Conservation (phyloP, 1,140 invertebrate species). For the Aphelenchoides avenae region DNA sequence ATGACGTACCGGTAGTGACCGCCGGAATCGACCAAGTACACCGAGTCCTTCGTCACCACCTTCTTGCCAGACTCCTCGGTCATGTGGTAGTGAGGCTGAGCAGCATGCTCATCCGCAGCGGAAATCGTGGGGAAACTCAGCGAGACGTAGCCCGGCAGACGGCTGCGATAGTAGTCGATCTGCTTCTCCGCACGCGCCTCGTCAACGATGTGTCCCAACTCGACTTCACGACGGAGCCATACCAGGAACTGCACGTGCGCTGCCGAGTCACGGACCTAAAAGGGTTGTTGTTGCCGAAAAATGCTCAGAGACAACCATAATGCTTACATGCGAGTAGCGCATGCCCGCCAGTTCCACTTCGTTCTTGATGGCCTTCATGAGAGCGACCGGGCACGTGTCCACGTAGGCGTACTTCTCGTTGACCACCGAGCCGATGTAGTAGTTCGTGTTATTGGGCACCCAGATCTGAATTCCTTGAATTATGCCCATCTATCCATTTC, state of each 20-base stretch:
- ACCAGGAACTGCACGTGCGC: conserved; percentile 84
- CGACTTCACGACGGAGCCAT: conserved; percentile 75
- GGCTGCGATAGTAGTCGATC: conserved; percentile 72
- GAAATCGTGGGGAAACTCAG: conserved; percentile 80
- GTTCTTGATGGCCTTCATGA: conserved; percentile 89
- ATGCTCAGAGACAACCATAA: conserved; percentile 33
- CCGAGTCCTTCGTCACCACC: conserved; percentile 68
- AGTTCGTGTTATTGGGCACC: conserved; percentile 44
- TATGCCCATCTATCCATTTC: not conserved
- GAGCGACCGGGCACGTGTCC: conserved; percentile 68
- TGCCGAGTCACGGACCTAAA: conserved; percentile 69
- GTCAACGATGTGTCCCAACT: conserved; percentile 69
- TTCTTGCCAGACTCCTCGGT: conserved; percentile 68
- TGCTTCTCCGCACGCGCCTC: conserved; percentile 80
- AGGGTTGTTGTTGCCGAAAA: not conserved
- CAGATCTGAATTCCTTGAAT: conserved; percentile 36
- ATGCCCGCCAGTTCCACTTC: conserved; percentile 78
- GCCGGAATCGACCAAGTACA: too few relatives aligned
- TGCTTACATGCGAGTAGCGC: conserved; percentile 71
- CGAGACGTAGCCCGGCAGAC: conserved; percentile 68
- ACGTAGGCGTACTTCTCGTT: conserved; percentile 17
- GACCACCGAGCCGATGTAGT: conserved; percentile 39
- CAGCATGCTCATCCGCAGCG: conserved; percentile 79
- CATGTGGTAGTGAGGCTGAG: conserved; percentile 87
- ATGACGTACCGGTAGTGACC: too few relatives aligned